Evolutionary conservation across 2,113 vertebrate genomes (phyloP).

Genomic region (Rissa tridactyla): DNA sequence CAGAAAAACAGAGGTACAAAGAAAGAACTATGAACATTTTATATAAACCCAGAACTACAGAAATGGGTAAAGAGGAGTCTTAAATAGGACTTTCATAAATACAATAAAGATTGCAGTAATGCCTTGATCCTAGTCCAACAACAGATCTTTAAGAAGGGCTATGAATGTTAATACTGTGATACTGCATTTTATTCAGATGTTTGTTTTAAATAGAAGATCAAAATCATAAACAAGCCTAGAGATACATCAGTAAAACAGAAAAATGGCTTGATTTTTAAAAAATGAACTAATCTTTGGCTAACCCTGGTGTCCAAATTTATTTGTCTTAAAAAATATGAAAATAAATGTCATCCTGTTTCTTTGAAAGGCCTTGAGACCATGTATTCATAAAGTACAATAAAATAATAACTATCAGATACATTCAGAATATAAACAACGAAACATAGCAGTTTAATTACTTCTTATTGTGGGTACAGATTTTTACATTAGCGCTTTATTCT

Average conservation of each 20-base stretch:
- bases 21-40: neutral
- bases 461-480: neutral
- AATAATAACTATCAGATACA: neutral
- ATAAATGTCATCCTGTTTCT: neutral
- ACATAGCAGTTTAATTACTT: neutral
- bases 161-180: rapidly evolving
- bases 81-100: neutral
- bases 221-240: neutral
- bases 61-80: neutral
- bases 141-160: neutral
- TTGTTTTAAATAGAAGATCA: neutral
- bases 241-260: neutral
- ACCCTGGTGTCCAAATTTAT: neutral
- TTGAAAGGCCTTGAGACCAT: neutral
- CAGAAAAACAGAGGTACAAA: neutral
- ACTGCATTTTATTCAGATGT: neutral
- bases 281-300: neutral
- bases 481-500: neutral
- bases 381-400: neutral
- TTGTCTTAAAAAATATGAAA: neutral
- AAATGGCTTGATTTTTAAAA: neutral
- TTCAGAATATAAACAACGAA: neutral
- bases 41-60: neutral
- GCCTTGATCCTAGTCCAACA: neutral
- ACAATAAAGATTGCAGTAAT: neutral